phyloP scores from a whole-genome alignment of 2,113 vertebrate genomes.

The Macroglossus sobrinus region DNA sequence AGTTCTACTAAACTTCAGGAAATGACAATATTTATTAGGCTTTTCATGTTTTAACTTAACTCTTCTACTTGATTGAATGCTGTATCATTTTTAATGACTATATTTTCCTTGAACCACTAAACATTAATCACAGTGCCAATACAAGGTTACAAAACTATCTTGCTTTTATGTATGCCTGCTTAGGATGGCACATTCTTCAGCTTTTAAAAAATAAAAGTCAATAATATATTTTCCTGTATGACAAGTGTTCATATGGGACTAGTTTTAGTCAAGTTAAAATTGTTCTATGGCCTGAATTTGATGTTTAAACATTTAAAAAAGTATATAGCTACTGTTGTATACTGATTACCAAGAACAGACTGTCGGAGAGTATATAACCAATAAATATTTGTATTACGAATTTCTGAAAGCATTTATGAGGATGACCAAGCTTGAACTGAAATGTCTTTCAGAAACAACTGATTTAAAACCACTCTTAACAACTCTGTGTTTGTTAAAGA shows the following conservation, averaged over 20 bases:
- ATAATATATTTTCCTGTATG: background rate
- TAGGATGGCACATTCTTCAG: background rate
- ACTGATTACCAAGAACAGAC: background rate
- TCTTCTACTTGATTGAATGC: conserved; percentile 46
- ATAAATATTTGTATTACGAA: background rate
- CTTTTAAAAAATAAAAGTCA: conserved; percentile 16
- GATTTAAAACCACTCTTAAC: conserved; percentile 63
- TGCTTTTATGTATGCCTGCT: background rate
- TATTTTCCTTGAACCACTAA: background rate
- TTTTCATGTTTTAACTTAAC: conserved; percentile 69
- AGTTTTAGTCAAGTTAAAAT: background rate
- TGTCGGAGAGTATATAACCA: background rate
- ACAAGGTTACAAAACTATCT: background rate
- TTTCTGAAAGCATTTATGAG: conserved; percentile 60
- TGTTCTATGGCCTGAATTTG: background rate
- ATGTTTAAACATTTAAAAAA: background rate
- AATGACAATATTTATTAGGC: conserved; percentile 77
- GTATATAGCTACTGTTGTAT: background rate
- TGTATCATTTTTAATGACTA: background rate
- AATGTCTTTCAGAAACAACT: conserved; percentile 53
- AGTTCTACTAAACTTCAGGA: conserved; percentile 84
- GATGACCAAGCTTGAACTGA: conserved; percentile 31
- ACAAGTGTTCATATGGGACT: background rate
- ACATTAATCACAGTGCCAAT: background rate
- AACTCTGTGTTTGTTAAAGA: conserved; percentile 62